These are phyloP conservation scores for Dolichopus griseipennis DNA, from an alignment of 2,888 invertebrate species.

Conservation along the genomic window DNA sequence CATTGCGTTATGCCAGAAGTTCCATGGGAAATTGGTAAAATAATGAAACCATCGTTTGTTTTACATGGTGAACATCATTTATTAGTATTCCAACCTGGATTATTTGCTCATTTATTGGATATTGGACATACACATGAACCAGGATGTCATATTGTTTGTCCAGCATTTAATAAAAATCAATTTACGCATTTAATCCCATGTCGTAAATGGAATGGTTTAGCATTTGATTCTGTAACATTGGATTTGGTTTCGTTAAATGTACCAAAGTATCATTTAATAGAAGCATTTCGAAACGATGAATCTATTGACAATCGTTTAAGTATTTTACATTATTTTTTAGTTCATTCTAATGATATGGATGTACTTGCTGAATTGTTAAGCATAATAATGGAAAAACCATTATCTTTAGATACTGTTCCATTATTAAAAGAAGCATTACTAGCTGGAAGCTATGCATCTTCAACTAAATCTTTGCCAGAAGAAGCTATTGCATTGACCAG, in stretches of 20 bases:
- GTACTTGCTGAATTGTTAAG: slow-evolving; percentile 62
- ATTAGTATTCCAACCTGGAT: slow-evolving; percentile 71
- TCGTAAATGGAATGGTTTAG: slow-evolving; percentile 39
- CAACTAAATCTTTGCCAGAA: slow-evolving; percentile 62
- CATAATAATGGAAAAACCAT: slow-evolving; percentile 51
- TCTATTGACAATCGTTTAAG: slow-evolving; percentile 64
- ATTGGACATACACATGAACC: slow-evolving; percentile 77
- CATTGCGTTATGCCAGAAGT: slow-evolving; percentile 75
- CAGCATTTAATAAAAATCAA: slow-evolving; percentile 46
- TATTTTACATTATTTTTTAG: slow-evolving; percentile 72
- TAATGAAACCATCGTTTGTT: slow-evolving; percentile 67
- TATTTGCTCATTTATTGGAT: slow-evolving; percentile 78
- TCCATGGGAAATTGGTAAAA: slow-evolving; percentile 67
- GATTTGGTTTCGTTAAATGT: slow-evolving; percentile 61
- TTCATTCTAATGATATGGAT: slow-evolving; percentile 67
- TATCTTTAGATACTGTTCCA: slow-evolving; percentile 49
- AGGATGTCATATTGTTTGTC: slow-evolving; percentile 66
- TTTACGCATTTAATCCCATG: slow-evolving; percentile 57
- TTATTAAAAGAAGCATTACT: slow-evolving; percentile 74
- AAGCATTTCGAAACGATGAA: slow-evolving; percentile 59
- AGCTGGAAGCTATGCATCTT: slow-evolving; percentile 61
- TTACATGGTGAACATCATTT: slow-evolving; percentile 69
- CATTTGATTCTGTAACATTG: slow-evolving; percentile 57
- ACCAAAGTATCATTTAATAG: slow-evolving; percentile 56
- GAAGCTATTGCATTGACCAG: slow-evolving; percentile 57